phyloP scores from a whole-genome alignment of 2,113 vertebrate genomes.

The Telmatochromis sp. region DNA sequence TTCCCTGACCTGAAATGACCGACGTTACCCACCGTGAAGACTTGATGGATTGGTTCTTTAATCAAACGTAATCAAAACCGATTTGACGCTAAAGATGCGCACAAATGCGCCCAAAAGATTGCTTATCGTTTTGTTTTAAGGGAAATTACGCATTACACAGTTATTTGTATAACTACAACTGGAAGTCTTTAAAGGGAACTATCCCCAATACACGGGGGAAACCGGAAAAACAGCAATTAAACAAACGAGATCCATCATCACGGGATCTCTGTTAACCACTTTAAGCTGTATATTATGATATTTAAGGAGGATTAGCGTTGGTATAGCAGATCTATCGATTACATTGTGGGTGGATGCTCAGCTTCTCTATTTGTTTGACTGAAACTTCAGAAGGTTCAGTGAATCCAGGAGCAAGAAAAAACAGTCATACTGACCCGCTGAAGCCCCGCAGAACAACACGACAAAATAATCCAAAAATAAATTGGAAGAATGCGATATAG shows the following conservation, averaged over 20 bases:
- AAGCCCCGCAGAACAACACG: not conserved
- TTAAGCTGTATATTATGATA: not conserved
- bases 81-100: not conserved
- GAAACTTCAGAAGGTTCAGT: not conserved
- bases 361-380: not conserved
- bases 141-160: not conserved
- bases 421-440: not conserved
- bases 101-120: not conserved
- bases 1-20: constrained; percentile 17
- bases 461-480: not conserved
- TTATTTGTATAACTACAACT: not conserved
- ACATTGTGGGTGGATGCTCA: not conserved
- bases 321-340: not conserved
- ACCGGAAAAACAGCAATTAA: not conserved
- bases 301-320: not conserved
- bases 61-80: not conserved
- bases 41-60: not conserved
- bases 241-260: not conserved
- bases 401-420: not conserved
- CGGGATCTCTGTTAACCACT: not conserved
- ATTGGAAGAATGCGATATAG: too few relatives aligned
- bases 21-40: not conserved
- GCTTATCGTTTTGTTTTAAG: not conserved
- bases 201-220: not conserved
- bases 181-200: not conserved